These are phyloP conservation scores for Brachyalestes nurse DNA, from an alignment of 2,797 vertebrate species.

Conservation along the genomic window DNA sequence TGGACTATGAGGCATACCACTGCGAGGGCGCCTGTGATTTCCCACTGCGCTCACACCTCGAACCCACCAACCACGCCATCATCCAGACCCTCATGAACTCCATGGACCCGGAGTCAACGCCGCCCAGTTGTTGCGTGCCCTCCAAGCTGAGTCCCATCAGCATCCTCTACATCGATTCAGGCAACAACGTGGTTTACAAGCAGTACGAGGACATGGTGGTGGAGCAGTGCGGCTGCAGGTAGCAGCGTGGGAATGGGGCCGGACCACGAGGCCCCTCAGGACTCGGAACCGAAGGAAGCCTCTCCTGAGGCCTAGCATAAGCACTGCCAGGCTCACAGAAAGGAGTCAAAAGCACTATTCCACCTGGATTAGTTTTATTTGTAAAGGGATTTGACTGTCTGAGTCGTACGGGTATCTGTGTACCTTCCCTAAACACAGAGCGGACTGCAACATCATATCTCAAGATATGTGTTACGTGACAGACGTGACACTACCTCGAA, in stretches of 20 bases:
- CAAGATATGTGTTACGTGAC: not conserved
- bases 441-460: too few relatives aligned
- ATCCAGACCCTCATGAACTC: constrained; percentile 90
- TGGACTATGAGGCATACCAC: constrained; percentile 88
- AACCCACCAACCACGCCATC: constrained; percentile 89
- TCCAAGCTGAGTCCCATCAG: constrained; percentile 88
- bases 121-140: constrained; percentile 87
- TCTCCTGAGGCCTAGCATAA: constrained; percentile 22
- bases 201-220: constrained; percentile 92
- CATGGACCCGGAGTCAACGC: constrained; percentile 85
- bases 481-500: not conserved
- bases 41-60: constrained; percentile 85
- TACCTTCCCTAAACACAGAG: not conserved
- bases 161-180: constrained; percentile 88
- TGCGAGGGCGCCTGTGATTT: constrained; percentile 88
- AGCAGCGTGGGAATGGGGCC: constrained; percentile 67
- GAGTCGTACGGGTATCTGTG: not conserved
- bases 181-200: constrained; percentile 90
- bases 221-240: constrained; percentile 89
- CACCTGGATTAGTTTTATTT: constrained; percentile 1
- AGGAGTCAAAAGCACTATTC: constrained; percentile 22
- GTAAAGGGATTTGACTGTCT: not conserved
- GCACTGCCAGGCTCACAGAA: constrained; percentile 35
- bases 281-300: constrained; percentile 26
- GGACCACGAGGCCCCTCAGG: constrained; percentile 39